Base-by-base conservation (phyloP, 2,113 vertebrate genomes). In the Clarias macrocephalus region DNA sequence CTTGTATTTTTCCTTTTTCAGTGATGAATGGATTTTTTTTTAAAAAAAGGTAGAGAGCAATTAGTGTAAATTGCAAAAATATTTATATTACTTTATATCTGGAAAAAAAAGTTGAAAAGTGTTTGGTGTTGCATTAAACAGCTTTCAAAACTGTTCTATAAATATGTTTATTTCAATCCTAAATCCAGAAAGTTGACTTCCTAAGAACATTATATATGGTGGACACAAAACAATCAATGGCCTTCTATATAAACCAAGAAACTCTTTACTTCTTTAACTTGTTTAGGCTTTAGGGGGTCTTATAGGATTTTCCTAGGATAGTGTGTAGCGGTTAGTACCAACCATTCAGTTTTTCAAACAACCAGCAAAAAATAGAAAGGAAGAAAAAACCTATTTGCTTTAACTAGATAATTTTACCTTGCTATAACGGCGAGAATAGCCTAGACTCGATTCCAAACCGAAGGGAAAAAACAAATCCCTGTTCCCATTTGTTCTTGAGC, bases 401-500 rank as follows among this genome's bases (percentile, higher is more conserved):
- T 28, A 62, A 81, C 30, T 33, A 42, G 59, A 62, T 83, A 6
- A 68, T 83, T 83, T 48, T 60, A 48, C 37, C 60, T 66, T 66
- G 37, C 16, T 83, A 68, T 83, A 83, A 83, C 54, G 42, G 42
- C 77, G 37, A 59, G 6, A 62, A 37, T 37, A 60, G 5, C 56
- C 19, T 15, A 0, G 10, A 19, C 57, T 37, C 2, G 57, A 54
- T 52, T 68, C 62, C 42, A 66, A 30, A 19, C 42, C 63, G 30
- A 48, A 68, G 8, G 23, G 9, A 23, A 62, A 9, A 80, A 28
- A 59, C 21, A 6, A 77, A 15, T 16, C 37, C 42, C 18, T 54
- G 63, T 28, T 83, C 82, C 16, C 63, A 54, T 66, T 52, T 56
- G 82, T 54, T 83, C 62, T 30, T 54, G 82, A 70, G 82, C 62